Conservation (phyloP, 2,113 vertebrate species). For the Pollachius pollachius region DNA sequence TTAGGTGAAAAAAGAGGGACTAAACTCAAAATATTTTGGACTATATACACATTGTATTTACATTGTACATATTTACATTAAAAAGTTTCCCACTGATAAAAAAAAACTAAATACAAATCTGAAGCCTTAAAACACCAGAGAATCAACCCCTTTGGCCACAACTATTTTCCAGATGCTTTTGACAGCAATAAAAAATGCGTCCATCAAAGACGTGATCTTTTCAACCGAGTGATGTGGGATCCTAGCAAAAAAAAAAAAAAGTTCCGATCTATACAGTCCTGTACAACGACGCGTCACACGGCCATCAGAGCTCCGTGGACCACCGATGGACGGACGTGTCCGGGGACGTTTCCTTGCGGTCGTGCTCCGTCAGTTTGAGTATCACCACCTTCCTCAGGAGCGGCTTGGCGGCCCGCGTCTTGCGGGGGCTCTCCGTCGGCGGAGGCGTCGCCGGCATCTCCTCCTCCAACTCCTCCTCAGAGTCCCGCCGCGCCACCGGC, state of each 20-base stretch:
- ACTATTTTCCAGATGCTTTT: slow-evolving; percentile 1
- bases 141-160: slow-evolving; percentile 29
- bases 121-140: slow-evolving; percentile 24
- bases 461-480: slow-evolving; percentile 25
- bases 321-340: slow-evolving; percentile 32
- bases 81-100: slow-evolving; percentile 25
- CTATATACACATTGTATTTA: slow-evolving; percentile 56
- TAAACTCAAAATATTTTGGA: not conserved
- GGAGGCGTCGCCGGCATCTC: slow-evolving; percentile 39
- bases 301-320: slow-evolving; percentile 58
- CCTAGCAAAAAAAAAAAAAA: not conserved
- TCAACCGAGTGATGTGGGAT: not conserved
- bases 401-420: slow-evolving; percentile 18
- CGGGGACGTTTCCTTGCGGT: slow-evolving; percentile 26
- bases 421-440: slow-evolving; percentile 8
- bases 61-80: slow-evolving; percentile 66
- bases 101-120: slow-evolving; percentile 28
- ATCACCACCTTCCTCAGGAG: slow-evolving; percentile 73
- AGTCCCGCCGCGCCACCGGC: slow-evolving; percentile 42
- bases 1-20: too few relatives aligned
- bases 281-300: slow-evolving; percentile 21
- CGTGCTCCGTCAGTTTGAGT: slow-evolving; percentile 72
- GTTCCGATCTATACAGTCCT: not conserved
- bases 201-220: too few relatives aligned
- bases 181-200: not conserved